Conservation (phyloP, 2,113 vertebrate species). For the Perca fluviatilis region DNA sequence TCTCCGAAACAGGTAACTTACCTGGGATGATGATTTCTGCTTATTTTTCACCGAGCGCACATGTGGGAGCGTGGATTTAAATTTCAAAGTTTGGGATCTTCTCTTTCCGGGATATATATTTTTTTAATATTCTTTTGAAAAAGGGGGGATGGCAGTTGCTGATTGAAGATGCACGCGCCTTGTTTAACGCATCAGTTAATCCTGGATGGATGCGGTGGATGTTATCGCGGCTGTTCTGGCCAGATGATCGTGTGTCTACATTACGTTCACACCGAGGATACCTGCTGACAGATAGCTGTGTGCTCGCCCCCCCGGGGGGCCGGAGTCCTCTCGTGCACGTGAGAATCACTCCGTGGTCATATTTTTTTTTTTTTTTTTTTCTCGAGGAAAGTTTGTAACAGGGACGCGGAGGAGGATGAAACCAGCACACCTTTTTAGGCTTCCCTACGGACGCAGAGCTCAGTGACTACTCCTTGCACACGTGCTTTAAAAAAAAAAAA, state of each 20-base stretch:
- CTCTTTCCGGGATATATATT: not conserved
- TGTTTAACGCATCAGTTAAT: conserved; percentile 7
- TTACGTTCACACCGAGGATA: conserved; percentile 6
- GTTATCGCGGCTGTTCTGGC: conserved; percentile 10
- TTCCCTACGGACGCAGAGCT: conserved; percentile 12
- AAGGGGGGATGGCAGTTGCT: not conserved
- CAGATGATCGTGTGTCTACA: not conserved
- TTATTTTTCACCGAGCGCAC: conserved; percentile 1
- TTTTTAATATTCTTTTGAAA: not conserved
- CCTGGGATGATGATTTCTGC: conserved; percentile 24
- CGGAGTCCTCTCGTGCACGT: not conserved
- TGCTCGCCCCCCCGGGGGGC: not conserved
- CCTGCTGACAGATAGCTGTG: conserved; percentile 9
- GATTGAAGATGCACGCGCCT: conserved; percentile 35
- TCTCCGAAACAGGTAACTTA: conserved; percentile 54
- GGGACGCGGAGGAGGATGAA: conserved; percentile 52
- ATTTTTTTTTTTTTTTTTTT: not conserved
- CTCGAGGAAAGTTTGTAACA: conserved; percentile 56
- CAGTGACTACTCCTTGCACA: not conserved
- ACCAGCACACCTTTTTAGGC: not conserved
- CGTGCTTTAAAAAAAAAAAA: not conserved
- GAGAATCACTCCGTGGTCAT: conserved; percentile 1
- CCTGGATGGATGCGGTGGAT: conserved; percentile 47
- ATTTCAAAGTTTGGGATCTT: conserved; percentile 53
- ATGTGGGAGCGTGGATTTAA: conserved; percentile 39